Conservation (phyloP, 2,113 vertebrate species). For the Chrysochloris asiatica region DNA sequence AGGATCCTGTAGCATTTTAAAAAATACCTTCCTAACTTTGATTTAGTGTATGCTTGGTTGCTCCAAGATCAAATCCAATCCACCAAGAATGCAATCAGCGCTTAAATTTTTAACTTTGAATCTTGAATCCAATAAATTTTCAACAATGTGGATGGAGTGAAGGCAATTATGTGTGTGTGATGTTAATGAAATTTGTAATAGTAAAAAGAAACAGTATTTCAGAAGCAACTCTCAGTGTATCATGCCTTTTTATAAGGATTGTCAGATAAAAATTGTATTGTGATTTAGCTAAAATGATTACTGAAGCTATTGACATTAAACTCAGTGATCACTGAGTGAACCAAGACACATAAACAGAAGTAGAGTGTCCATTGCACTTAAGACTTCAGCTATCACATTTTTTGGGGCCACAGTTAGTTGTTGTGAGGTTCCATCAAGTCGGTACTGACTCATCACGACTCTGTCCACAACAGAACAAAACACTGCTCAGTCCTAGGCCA, state of each 20-base stretch:
- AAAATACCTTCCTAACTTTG: neutral
- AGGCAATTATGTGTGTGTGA: neutral
- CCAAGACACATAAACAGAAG: neutral
- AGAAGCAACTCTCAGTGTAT: conserved; percentile 10
- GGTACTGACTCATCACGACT: too few relatives aligned
- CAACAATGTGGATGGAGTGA: neutral
- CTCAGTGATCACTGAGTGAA: neutral
- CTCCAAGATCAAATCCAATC: neutral
- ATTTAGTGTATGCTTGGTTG: neutral
- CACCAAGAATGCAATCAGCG: neutral
- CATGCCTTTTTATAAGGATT: conserved; percentile 32
- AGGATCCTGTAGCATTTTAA: neutral
- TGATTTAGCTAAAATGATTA: neutral
- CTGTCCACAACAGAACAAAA: too few relatives aligned
- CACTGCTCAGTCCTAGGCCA: too few relatives aligned
- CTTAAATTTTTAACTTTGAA: conserved; percentile 34
- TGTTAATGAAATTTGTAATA: neutral
- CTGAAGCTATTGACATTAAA: neutral
- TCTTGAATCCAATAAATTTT: conserved; percentile 18
- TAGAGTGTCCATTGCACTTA: neutral
- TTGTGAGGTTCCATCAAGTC: too few relatives aligned
- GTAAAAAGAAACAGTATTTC: conserved; percentile 14
- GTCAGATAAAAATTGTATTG: neutral
- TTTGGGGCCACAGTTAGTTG: neutral
- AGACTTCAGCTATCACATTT: neutral